Evolutionary conservation across 2,888 invertebrate genomes (phyloP), one percentile per base, ranked within the genome.

Genomic region (Chirona hameri): DNA sequence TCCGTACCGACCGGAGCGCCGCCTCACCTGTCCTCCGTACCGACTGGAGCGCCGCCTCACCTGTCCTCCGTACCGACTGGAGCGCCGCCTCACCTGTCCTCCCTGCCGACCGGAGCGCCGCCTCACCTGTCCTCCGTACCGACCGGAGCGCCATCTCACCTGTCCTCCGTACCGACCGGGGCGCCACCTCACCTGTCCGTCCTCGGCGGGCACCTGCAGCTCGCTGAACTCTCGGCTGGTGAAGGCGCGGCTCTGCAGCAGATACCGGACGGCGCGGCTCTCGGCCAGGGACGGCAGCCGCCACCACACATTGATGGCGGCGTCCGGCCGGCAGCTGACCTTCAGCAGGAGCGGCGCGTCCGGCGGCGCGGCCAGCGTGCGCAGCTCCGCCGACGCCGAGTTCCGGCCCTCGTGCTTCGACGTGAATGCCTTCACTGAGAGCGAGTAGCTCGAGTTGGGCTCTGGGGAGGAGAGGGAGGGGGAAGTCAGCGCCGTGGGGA

Each of bases 401-500:
- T 92, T 90, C 82, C 93, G 92, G 18, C 96, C 95, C 87, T 95
- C 93, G 87, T 92, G 90, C 86, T 91, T 92, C 87, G 90, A 89
- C 15, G 94, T 95, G 87, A 92, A 95, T 46, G 96, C 95, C 86
- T 94, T 93, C 81, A 96, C 93, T 92, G 93, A 94, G 86, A 97
- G 92, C 88, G 93, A 93, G 89, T 96, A 96, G 82, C 94, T 93
- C 7, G 94, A 94, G 88, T 92, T 93, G 57, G 96, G 93, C 87
- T 92, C 97, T 97, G 90, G 24, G 92, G 90, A 83, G 82, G 39
- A n/a, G 39, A 10, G n/a, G 12, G 27, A 72, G 39, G 39, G 39
- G 39, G 39, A 39, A 7, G 7, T 39, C 39, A 39, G 39, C 39
- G 39, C 39, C 39, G 39, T 57, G 60, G 52, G 60, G 76, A 52